Evolutionary conservation across 2,888 invertebrate genomes (phyloP).

Genomic region (Agriotes lineatus): DNA sequence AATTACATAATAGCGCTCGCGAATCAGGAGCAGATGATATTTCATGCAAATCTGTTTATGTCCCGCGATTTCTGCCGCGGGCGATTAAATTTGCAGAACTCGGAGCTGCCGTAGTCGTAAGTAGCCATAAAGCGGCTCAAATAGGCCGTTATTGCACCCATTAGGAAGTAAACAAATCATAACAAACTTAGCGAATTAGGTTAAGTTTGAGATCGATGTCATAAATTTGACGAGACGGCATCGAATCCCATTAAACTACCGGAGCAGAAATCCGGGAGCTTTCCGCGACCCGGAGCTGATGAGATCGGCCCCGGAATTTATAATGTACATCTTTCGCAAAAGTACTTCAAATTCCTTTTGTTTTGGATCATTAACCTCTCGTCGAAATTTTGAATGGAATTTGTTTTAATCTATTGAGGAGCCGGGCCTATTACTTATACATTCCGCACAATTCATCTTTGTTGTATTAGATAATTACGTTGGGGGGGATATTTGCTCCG

Average conservation of each 20-base stretch:
- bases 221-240: slow-evolving; percentile 60
- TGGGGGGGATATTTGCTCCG: background rate
- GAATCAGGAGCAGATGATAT: slow-evolving; percentile 1
- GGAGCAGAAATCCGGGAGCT: slow-evolving; percentile 59
- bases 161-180: slow-evolving; percentile 53
- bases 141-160: slow-evolving; percentile 28
- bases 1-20: slow-evolving; percentile 23
- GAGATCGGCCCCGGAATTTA: slow-evolving; percentile 60
- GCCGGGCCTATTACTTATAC: slow-evolving; percentile 13
- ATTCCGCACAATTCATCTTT: slow-evolving; percentile 24
- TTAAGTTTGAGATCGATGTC: slow-evolving; percentile 57
- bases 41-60: slow-evolving; percentile 15
- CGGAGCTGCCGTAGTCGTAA: background rate
- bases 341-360: slow-evolving; percentile 52
- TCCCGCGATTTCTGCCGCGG: background rate
- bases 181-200: slow-evolving; percentile 53
- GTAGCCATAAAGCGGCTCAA: slow-evolving; percentile 17
- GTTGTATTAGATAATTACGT: slow-evolving; percentile 3
- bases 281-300: slow-evolving; percentile 56
- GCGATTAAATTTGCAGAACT: slow-evolving; percentile 1
- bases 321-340: slow-evolving; percentile 59
- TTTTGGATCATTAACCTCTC: slow-evolving; percentile 51
- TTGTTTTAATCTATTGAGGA: slow-evolving; percentile 27
- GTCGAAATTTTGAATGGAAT: slow-evolving; percentile 31
- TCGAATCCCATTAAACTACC: slow-evolving; percentile 59